These are phyloP conservation scores for Chrysolina oricalcia DNA, from an alignment of 2,888 invertebrate species.

Conservation along the genomic window DNA sequence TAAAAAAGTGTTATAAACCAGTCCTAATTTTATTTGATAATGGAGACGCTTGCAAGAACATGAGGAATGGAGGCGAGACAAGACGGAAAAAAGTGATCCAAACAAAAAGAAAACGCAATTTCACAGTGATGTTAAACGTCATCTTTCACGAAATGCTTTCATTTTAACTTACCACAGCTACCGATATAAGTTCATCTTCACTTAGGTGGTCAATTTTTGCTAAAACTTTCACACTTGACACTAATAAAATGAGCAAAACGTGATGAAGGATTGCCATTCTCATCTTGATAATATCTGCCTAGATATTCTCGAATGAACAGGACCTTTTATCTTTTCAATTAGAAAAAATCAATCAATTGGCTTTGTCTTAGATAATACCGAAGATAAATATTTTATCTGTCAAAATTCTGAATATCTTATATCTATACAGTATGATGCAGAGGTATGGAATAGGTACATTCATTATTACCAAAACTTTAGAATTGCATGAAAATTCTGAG, in stretches of 20 bases:
- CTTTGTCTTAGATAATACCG: neutral
- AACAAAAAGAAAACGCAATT: too few relatives aligned
- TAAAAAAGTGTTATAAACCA: too few relatives aligned
- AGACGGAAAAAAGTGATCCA: too few relatives aligned
- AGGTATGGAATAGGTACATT: too few relatives aligned
- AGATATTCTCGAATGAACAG: neutral
- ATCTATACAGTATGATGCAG: too few relatives aligned
- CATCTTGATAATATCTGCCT: neutral
- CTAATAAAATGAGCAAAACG: neutral
- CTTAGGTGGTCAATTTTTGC: neutral
- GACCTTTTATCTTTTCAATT: neutral
- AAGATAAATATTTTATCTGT: neutral
- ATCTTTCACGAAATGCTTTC: too few relatives aligned
- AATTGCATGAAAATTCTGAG: too few relatives aligned
- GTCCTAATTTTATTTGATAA: too few relatives aligned
- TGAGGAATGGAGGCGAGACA: too few relatives aligned
- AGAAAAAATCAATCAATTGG: neutral
- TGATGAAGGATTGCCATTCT: neutral
- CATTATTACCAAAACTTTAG: too few relatives aligned
- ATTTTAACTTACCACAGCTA: neutral
- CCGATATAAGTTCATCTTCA: neutral
- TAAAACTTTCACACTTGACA: neutral
- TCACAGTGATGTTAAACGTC: too few relatives aligned
- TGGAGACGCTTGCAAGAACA: too few relatives aligned
- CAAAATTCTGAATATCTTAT: neutral